phyloP scores from a whole-genome alignment of 2,113 vertebrate species.

The Clarias batrachus region DNA sequence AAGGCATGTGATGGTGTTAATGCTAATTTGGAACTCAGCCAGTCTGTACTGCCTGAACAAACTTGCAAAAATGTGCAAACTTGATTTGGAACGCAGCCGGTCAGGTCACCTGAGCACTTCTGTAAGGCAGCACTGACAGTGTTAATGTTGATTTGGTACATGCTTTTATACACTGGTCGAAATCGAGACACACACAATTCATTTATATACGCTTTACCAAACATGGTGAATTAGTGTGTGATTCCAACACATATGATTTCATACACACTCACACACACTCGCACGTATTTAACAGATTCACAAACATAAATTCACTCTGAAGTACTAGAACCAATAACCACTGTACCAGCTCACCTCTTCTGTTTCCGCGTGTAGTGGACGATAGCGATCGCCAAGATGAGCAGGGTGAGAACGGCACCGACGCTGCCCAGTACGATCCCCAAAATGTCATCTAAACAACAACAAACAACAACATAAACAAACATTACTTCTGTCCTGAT shows the following conservation, averaged over 20 bases:
- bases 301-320: neutral
- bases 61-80: neutral
- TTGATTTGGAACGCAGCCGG: no score
- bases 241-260: neutral
- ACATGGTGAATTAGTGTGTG: neutral
- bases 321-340: no score
- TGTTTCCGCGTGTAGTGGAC: constrained; percentile 51
- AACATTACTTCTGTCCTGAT: neutral
- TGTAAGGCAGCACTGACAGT: no score
- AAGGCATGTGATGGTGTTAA: neutral
- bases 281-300: neutral
- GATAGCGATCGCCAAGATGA: constrained; percentile 51
- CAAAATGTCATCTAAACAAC: constrained; percentile 55
- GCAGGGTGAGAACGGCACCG: constrained; percentile 43
- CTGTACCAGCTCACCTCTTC: constrained; percentile 46
- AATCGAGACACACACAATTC: neutral
- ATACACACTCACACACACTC: neutral
- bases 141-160: neutral
- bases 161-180: neutral
- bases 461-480: constrained; percentile 11
- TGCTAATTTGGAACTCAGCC: neutral
- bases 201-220: neutral
- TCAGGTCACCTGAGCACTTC: no score
- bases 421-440: constrained; percentile 58
- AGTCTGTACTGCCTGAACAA: neutral